phyloP scores from a whole-genome alignment of 2,113 vertebrate genomes.

The Phodopus roborovskii region DNA sequence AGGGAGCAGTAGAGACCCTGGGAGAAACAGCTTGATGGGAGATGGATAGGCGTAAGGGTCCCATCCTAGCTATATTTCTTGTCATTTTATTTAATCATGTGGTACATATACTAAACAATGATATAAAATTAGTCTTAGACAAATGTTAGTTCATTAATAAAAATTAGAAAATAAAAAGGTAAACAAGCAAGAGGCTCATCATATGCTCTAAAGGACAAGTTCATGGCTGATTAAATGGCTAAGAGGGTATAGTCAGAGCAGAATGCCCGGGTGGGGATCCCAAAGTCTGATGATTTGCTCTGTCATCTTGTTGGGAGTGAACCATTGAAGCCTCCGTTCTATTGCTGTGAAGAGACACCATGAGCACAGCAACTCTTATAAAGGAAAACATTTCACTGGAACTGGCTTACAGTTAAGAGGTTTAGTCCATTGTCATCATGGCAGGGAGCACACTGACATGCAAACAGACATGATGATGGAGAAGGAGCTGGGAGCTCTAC shows the following conservation, averaged over 20 bases:
- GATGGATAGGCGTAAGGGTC: not conserved
- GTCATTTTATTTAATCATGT: conserved; percentile 19
- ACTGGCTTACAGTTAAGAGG: not conserved
- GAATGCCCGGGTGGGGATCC: not conserved
- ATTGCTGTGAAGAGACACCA: not conserved
- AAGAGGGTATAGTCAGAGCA: not conserved
- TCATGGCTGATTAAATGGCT: not conserved
- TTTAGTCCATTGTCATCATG: not conserved
- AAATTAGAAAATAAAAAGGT: not conserved
- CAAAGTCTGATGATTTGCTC: not conserved
- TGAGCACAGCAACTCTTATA: not conserved
- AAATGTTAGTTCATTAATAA: not conserved
- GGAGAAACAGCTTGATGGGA: not conserved
- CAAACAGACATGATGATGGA: not conserved
- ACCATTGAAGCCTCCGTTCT: too few species aligned
- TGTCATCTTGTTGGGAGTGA: not conserved
- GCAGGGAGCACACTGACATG: not conserved
- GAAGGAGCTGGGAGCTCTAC: not conserved
- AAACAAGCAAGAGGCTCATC: too few species aligned
- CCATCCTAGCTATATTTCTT: not conserved
- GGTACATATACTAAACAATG: not conserved
- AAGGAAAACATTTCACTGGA: not conserved
- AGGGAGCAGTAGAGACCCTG: not conserved
- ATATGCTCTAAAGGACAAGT: not conserved
- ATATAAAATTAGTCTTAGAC: not conserved